phyloP scores from a whole-genome alignment of 2,113 vertebrate genomes.

The Probosciger aterrimus region DNA sequence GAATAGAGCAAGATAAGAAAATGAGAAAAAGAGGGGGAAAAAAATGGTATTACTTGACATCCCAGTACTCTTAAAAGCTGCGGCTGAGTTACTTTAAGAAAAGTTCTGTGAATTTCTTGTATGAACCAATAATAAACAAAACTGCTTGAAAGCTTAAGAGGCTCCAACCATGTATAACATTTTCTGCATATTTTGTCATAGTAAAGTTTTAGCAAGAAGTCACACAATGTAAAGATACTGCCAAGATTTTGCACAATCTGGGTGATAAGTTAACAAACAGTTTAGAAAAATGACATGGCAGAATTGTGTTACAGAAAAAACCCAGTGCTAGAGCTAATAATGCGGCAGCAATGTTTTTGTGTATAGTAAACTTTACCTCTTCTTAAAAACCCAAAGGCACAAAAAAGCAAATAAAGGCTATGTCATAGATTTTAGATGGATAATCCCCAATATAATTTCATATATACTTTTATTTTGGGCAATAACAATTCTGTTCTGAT shows the following conservation, averaged over 20 bases:
- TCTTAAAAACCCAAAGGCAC: neutral
- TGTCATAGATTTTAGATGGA: neutral
- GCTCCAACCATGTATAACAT: rapidly evolving
- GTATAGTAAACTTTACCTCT: neutral
- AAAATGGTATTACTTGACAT: neutral
- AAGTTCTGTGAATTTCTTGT: neutral
- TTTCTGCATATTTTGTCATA: neutral
- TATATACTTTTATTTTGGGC: neutral
- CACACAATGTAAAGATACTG: neutral
- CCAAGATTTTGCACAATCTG: neutral
- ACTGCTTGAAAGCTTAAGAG: neutral
- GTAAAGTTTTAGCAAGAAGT: neutral
- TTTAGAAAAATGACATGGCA: neutral
- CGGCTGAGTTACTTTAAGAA: neutral
- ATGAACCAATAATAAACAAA: neutral
- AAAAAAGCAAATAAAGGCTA: neutral
- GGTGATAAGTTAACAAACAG: neutral
- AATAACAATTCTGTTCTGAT: neutral
- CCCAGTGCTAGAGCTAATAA: rapidly evolving
- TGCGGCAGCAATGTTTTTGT: rapidly evolving
- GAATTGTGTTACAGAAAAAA: neutral
- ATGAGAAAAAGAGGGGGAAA: neutral
- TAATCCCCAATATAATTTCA: neutral
- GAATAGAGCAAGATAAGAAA: neutral
- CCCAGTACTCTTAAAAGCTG: neutral